These are phyloP conservation scores for Anastrepha obliqua DNA, from an alignment of 1,140 invertebrate species.

Conservation along the genomic window DNA sequence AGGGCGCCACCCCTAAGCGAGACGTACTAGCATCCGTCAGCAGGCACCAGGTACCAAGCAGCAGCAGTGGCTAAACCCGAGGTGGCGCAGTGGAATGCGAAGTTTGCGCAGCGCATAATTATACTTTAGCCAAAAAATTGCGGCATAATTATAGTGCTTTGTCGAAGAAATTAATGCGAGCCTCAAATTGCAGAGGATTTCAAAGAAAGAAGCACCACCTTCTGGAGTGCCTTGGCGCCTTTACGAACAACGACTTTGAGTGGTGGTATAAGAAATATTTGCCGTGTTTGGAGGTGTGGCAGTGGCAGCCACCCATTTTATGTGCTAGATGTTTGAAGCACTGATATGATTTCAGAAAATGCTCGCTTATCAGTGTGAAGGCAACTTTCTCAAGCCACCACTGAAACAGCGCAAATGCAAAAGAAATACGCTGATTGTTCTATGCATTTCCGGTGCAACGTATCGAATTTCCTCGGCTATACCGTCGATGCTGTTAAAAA, in stretches of 20 bases:
- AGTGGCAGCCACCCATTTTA: conserved; percentile 7
- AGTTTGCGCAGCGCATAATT: conserved; percentile 29
- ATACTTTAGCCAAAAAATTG: background rate
- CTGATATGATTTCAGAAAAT: background rate
- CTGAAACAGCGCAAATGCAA: background rate
- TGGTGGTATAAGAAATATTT: background rate
- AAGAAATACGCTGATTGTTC: background rate
- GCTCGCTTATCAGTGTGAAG: background rate
- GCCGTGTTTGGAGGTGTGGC: background rate
- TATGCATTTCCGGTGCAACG: conserved; percentile 18
- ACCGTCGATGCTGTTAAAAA: conserved; percentile 3
- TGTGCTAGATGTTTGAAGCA: background rate
- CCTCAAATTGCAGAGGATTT: background rate
- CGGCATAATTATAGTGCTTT: conserved; percentile 10
- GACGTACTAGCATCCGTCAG: background rate
- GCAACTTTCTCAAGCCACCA: background rate
- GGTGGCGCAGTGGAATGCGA: background rate
- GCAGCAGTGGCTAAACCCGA: background rate
- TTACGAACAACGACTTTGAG: background rate
- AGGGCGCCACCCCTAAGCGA: background rate
- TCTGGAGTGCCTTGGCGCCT: background rate
- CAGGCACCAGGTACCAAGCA: background rate
- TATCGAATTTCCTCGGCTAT: conserved; percentile 10
- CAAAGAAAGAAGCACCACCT: background rate
- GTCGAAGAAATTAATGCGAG: too few relatives aligned